Evolutionary conservation across 2,888 invertebrate species (phyloP).

Genomic region (Agrotis puta): DNA sequence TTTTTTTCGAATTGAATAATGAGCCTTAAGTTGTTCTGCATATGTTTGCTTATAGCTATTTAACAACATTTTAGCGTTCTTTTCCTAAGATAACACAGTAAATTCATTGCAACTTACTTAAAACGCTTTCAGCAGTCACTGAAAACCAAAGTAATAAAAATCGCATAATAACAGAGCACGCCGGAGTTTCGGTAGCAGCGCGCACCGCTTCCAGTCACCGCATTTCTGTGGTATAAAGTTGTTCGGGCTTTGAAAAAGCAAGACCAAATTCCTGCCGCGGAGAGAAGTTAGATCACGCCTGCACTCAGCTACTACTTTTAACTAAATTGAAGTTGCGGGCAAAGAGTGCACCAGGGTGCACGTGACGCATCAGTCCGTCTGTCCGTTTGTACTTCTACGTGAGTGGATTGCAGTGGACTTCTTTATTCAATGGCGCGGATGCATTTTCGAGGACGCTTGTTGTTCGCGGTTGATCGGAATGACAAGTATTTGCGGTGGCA

Average conservation of each 20-base stretch:
- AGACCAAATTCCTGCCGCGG: slow-evolving; percentile 75
- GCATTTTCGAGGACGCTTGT: slow-evolving; percentile 74
- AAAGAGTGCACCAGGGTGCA: slow-evolving; percentile 80
- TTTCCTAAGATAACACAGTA: not conserved
- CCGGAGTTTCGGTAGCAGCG: slow-evolving; percentile 47
- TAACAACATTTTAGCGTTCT: not conserved
- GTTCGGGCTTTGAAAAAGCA: slow-evolving; percentile 71
- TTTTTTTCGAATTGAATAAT: not conserved
- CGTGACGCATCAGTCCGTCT: slow-evolving; percentile 84
- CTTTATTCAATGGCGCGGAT: slow-evolving; percentile 76
- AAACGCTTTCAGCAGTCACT: slow-evolving; percentile 7
- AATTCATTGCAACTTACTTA: not conserved
- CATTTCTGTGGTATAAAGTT: slow-evolving; percentile 73
- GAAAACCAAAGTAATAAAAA: slow-evolving; percentile 36
- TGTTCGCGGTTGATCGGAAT: slow-evolving; percentile 73
- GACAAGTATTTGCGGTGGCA: slow-evolving; percentile 75
- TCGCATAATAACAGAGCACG: slow-evolving; percentile 50
- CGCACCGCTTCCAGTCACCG: slow-evolving; percentile 63
- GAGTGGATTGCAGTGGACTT: slow-evolving; percentile 81
- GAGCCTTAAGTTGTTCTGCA: no score
- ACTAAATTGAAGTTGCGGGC: slow-evolving; percentile 88
- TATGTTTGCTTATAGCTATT: not conserved
- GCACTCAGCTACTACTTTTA: slow-evolving; percentile 87
- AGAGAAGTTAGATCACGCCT: slow-evolving; percentile 81
- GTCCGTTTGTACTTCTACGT: slow-evolving; percentile 83